phyloP scores from a whole-genome alignment of 2,797 vertebrate genomes.

The Molossus molossus region DNA sequence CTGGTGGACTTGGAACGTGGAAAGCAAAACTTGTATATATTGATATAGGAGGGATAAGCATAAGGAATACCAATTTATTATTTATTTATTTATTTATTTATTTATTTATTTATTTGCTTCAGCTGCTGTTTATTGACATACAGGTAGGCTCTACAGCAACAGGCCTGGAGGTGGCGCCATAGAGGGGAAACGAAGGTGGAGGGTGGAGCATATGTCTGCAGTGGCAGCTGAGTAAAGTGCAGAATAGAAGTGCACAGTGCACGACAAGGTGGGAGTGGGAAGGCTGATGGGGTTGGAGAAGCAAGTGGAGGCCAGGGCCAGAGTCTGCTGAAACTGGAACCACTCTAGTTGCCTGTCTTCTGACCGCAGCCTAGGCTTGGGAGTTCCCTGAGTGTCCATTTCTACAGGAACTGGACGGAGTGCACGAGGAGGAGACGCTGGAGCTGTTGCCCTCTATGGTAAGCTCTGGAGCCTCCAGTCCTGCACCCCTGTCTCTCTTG shows the following conservation, averaged over 20 bases:
- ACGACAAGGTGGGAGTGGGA: background rate
- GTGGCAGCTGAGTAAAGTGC: background rate
- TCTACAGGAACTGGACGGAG: background rate
- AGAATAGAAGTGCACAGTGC: background rate
- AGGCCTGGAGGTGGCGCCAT: slow-evolving; percentile 22
- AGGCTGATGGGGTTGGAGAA: background rate
- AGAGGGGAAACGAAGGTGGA: background rate
- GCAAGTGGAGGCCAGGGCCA: background rate
- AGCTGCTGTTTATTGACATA: slow-evolving; percentile 90
- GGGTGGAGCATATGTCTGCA: slow-evolving; percentile 57
- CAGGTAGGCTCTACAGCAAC: slow-evolving; percentile 85
- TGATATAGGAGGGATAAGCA: background rate
- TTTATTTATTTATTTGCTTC: slow-evolving; percentile 77
- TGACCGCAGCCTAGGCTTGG: background rate
- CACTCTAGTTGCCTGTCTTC: background rate
- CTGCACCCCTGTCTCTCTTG: background rate
- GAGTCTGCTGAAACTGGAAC: background rate
- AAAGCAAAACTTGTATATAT: background rate
- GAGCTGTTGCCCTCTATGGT: background rate
- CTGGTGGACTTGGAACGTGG: background rate
- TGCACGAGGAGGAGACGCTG: background rate
- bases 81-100: too few species aligned
- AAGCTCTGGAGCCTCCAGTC: slow-evolving; percentile 5
- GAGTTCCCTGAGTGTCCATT: slow-evolving; percentile 13
- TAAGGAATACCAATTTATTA: background rate